Percentiles rank a stretch among this genome's conserved stretches.
Conservation (phyloP, 2,888 invertebrate species). For the Athrips mouffetella region DNA sequence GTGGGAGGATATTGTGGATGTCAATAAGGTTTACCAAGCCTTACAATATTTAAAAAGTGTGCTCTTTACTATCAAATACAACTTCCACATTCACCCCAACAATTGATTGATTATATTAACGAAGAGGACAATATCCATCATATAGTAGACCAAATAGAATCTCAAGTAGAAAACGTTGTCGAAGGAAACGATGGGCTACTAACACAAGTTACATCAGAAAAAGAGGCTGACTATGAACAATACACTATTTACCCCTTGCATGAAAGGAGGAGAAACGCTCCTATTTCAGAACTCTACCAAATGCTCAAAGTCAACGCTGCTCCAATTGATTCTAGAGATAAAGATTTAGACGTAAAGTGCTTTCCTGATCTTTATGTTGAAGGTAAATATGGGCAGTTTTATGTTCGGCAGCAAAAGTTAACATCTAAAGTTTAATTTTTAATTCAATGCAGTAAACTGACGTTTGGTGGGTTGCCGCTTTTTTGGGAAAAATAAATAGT, state of each 20-base stretch:
- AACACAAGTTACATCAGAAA: conserved; percentile 17
- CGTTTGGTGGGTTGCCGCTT: too few species aligned
- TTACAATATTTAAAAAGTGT: conserved; percentile 37
- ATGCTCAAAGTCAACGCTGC: conserved; percentile 26
- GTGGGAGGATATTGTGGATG: conserved; percentile 34
- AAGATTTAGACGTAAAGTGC: conserved; percentile 22
- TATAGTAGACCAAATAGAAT: not conserved
- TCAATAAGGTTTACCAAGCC: conserved; percentile 31
- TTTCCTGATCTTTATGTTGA: conserved; percentile 23
- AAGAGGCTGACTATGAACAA: conserved; percentile 19
- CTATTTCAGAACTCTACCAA: conserved; percentile 25
- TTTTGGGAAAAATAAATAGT: too few species aligned
- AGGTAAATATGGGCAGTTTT: conserved; percentile 29
- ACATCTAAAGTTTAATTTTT: too few species aligned
- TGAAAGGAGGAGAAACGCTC: conserved; percentile 20
- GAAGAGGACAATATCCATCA: conserved; percentile 14
- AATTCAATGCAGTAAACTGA: too few species aligned
- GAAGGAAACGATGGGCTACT: not conserved
- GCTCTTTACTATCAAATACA: conserved; percentile 29
- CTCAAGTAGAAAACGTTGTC: not conserved
- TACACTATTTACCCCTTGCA: conserved; percentile 23
- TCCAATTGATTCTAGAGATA: conserved; percentile 23
- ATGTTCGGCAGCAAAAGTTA: conserved; percentile 21
- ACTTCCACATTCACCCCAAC: conserved; percentile 19
- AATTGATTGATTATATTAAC: conserved; percentile 3